Conservation (phyloP, 2,888 invertebrate genomes). For the Caenorhabditis wallacei region DNA sequence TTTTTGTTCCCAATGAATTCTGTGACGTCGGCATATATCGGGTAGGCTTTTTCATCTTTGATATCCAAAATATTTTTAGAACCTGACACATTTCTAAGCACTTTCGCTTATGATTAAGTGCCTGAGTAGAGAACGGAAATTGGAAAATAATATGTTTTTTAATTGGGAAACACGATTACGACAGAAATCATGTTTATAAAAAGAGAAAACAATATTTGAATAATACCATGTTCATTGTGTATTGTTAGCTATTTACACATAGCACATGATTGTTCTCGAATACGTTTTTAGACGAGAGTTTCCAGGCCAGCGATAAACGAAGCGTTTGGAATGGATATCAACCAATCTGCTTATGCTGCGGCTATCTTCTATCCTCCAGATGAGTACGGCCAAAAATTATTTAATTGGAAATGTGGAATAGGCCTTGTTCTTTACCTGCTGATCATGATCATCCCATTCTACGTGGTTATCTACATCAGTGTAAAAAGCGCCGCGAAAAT, state of each 20-base stretch:
- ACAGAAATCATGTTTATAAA: no score
- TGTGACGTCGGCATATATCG: conserved; percentile 37
- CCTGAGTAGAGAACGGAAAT: not conserved
- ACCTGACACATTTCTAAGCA: no score
- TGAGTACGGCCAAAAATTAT: conserved; percentile 6
- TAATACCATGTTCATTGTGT: no score
- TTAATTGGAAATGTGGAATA: conserved; percentile 30
- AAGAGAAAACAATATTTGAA: no score
- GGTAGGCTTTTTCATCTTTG: conserved; percentile 10
- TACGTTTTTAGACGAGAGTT: no score
- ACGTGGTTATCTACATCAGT: conserved; percentile 20
- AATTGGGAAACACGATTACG: no score
- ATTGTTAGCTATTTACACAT: no score
- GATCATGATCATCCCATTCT: conserved; percentile 43
- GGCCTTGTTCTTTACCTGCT: conserved; percentile 22
- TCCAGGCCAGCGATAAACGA: conserved; percentile 29
- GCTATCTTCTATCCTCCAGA: conserved; percentile 40
- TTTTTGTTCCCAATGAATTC: conserved; percentile 41
- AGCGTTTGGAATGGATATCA: conserved; percentile 34
- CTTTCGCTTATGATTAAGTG: not conserved
- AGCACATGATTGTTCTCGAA: no score
- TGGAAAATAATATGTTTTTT: not conserved
- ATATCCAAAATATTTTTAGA: not conserved
- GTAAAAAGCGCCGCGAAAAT: conserved; percentile 25
- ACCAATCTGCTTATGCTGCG: conserved; percentile 38